Percentiles rank a stretch among this genome's conserved stretches.
Conservation (phyloP, 2,797 vertebrate species). For the Enteromius paludinosus region DNA sequence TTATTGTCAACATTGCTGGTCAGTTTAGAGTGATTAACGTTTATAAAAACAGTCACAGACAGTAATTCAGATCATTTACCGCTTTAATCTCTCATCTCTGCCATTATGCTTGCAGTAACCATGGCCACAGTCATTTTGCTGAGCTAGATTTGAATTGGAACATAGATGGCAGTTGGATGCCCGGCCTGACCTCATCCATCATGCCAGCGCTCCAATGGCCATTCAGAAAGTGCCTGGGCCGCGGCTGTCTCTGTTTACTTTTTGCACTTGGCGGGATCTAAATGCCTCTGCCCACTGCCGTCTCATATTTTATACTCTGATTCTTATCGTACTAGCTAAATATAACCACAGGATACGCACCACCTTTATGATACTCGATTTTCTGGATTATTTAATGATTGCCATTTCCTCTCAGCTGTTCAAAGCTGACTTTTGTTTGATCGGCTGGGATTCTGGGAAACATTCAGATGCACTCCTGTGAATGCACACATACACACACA, state of each 20-base stretch:
- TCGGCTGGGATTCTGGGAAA: constrained; percentile 32
- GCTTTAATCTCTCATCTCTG: constrained; percentile 11
- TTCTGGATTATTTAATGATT: constrained; percentile 46
- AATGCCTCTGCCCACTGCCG: constrained; percentile 8
- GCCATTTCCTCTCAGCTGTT: constrained; percentile 12
- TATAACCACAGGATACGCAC: constrained; percentile 45
- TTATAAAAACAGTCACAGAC: background rate
- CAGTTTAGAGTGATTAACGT: background rate
- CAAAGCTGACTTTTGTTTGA: constrained; percentile 23
- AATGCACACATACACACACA: constrained; percentile 17
- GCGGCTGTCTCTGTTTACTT: constrained; percentile 42
- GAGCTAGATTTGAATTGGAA: constrained; percentile 26
- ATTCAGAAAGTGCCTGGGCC: constrained; percentile 12
- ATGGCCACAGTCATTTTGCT: constrained; percentile 5
- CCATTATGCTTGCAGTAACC: background rate
- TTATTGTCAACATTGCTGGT: constrained; percentile 16
- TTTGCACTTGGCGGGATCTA: constrained; percentile 15
- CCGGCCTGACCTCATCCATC: constrained; percentile 20
- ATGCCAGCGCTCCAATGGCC: background rate
- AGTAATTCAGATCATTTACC: background rate
- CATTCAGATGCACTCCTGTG: constrained; percentile 65
- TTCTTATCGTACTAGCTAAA: constrained; percentile 46
- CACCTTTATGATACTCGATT: constrained; percentile 30
- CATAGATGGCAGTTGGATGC: constrained; percentile 23
- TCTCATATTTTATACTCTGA: constrained; percentile 34